These are phyloP conservation scores for Drosophila neocordata DNA, from an alignment of 1,140 invertebrate species.

Conservation along the genomic window DNA sequence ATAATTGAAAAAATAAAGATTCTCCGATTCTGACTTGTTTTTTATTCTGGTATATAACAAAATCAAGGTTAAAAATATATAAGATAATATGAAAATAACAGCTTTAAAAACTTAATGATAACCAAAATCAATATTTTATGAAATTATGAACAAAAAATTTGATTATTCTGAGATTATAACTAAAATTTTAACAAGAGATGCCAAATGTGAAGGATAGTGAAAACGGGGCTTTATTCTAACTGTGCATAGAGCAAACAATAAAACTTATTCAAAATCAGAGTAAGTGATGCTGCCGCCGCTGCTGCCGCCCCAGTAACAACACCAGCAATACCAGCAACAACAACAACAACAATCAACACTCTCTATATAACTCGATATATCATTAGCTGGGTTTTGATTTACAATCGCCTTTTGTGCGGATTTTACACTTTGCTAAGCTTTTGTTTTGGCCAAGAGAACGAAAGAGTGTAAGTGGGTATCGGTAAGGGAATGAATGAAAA, in stretches of 20 bases:
- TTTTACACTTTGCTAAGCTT: conserved; percentile 41
- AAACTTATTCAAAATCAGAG: conserved; percentile 43
- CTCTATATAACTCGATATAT: conserved; percentile 68
- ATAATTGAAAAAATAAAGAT: no score
- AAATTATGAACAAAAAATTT: no score
- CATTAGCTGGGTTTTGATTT: conserved; percentile 76
- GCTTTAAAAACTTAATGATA: no score
- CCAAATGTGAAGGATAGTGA: conserved; percentile 38
- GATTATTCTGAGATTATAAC: no score
- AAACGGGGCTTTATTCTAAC: conserved; percentile 50
- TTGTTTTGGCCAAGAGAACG: conserved; percentile 53
- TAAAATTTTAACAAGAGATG: background rate
- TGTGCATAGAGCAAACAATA: conserved; percentile 53
- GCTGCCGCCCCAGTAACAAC: background rate
- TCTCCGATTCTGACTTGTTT: no score
- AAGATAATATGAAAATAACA: no score
- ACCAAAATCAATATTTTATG: no score
- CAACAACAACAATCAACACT: conserved; percentile 31
- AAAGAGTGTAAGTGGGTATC: conserved; percentile 17
- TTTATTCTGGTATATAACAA: no score
- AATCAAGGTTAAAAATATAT: no score
- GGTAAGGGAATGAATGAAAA: background rate
- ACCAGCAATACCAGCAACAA: conserved; percentile 29
- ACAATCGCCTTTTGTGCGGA: conserved; percentile 67
- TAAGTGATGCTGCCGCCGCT: conserved; percentile 52